Conservation (phyloP, 2,888 invertebrate species). For the Sialis lutaria region DNA sequence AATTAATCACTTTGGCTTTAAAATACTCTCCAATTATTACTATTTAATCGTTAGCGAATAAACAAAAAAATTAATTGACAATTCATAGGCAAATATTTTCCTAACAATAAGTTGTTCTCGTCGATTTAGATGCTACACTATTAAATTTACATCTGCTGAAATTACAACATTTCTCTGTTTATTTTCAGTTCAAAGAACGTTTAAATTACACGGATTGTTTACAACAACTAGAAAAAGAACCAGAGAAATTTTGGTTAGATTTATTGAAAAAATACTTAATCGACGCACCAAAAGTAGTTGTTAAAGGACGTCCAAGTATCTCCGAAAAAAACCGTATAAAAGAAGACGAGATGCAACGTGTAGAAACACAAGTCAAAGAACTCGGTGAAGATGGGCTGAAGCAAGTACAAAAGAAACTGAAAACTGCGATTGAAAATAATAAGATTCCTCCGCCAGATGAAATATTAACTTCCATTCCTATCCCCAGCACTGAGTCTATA, state of each 20-base stretch:
- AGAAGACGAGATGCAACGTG: slow-evolving; percentile 50
- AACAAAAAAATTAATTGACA: no score
- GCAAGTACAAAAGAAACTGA: slow-evolving; percentile 38
- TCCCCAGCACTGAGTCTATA: slow-evolving; percentile 57
- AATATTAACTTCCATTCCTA: slow-evolving; percentile 52
- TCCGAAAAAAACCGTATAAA: slow-evolving; percentile 47
- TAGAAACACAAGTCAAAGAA: slow-evolving; percentile 41
- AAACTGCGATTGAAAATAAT: slow-evolving; percentile 56
- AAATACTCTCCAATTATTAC: no score
- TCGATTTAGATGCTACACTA: no score
- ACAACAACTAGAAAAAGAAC: slow-evolving; percentile 40
- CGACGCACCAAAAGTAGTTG: slow-evolving; percentile 39
- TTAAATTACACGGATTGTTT: slow-evolving; percentile 48
- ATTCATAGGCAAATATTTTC: no score
- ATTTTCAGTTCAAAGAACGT: slow-evolving; percentile 41
- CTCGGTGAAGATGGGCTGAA: slow-evolving; percentile 54
- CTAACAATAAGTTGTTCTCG: no score
- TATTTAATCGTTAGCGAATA: no score
- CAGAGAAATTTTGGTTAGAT: slow-evolving; percentile 50
- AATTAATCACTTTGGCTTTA: no score
- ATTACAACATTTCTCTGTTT: no score
- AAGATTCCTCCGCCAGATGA: slow-evolving; percentile 56
- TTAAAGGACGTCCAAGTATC: slow-evolving; percentile 46
- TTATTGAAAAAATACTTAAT: slow-evolving; percentile 51
- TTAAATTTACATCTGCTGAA: no score